These are phyloP conservation scores for Drosophila koepferae DNA, from an alignment of 2,888 invertebrate species.

Conservation along the genomic window DNA sequence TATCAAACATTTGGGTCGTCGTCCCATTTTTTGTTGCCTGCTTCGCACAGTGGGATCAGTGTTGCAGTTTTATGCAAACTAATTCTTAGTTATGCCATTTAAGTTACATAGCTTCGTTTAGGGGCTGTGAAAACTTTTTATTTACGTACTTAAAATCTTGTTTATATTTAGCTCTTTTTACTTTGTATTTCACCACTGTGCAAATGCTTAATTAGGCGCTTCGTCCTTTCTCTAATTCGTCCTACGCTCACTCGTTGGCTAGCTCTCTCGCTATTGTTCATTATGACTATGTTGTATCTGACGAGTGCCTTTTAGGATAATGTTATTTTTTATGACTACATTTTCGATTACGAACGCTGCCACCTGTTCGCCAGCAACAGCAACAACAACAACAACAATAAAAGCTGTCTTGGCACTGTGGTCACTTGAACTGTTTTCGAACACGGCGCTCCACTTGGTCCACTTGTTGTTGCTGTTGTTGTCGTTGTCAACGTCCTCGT, in stretches of 20 bases:
- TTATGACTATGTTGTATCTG: constrained; percentile 18
- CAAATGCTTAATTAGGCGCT: background rate
- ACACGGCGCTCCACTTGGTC: constrained; percentile 29
- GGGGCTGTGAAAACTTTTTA: background rate
- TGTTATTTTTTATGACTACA: constrained; percentile 52
- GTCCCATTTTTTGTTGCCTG: constrained; percentile 21
- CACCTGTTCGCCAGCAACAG: constrained; percentile 49
- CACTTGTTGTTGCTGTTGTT: constrained; percentile 40
- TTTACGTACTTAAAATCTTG: background rate
- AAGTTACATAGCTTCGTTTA: background rate
- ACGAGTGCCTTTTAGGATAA: constrained; percentile 46
- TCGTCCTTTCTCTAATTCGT: background rate
- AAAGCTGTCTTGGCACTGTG: constrained; percentile 7
- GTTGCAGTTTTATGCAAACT: background rate
- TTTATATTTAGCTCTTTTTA: background rate
- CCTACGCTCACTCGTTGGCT: background rate
- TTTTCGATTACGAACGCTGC: constrained; percentile 40
- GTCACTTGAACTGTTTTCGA: constrained; percentile 46
- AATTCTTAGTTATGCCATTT: no score
- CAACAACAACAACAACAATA: constrained; percentile 23
- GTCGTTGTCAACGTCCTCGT: constrained; percentile 61
- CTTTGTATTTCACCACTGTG: constrained; percentile 17
- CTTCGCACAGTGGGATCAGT: constrained; percentile 50
- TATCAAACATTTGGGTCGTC: constrained; percentile 30
- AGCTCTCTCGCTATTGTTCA: background rate